These are phyloP conservation scores for Mormyrops attenuatus DNA, from an alignment of 2,797 vertebrate species.

Conservation along the genomic window DNA sequence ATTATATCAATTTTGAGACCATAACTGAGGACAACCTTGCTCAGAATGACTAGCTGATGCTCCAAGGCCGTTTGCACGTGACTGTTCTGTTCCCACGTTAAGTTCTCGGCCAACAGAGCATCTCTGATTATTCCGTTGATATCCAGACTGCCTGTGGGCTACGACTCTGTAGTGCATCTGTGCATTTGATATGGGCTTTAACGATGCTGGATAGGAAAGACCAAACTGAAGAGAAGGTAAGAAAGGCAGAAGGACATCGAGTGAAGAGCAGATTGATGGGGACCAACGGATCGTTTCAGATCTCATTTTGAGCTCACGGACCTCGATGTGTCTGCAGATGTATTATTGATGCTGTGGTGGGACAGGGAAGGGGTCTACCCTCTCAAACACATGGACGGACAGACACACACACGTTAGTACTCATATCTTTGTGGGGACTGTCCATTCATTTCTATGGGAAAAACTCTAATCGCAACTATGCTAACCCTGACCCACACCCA, in stretches of 20 bases:
- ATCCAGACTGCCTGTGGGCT: not conserved
- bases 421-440: not conserved
- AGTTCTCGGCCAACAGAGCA: not conserved
- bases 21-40: not conserved
- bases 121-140: not conserved
- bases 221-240: not conserved
- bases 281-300: not conserved
- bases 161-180: not conserved
- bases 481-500: not conserved
- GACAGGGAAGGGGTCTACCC: not conserved
- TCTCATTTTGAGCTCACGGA: not conserved
- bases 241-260: not conserved
- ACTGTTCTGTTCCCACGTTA: not conserved
- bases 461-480: not conserved
- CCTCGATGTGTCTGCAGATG: not conserved
- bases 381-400: not conserved
- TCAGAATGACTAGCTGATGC: not conserved
- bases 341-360: not conserved
- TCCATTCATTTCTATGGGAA: not conserved
- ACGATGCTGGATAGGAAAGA: not conserved
- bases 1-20: not conserved
- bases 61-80: not conserved
- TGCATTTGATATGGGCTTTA: not conserved
- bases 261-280: not conserved
- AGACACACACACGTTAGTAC: not conserved